Conservation (phyloP, 2,797 vertebrate species). For the Echeneis naucrates region DNA sequence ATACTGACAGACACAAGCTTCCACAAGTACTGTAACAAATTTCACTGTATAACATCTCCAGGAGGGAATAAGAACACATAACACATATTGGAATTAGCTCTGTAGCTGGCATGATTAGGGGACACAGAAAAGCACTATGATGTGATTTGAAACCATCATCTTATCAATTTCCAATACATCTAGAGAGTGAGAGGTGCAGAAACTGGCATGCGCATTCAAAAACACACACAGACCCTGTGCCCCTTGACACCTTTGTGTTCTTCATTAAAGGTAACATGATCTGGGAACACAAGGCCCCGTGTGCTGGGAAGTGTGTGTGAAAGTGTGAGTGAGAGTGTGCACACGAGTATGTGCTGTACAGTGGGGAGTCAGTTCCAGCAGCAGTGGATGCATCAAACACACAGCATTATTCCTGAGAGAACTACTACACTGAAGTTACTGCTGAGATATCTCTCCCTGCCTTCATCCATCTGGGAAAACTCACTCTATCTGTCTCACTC, state of each 20-base stretch:
- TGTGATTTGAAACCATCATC: slow-evolving; percentile 39
- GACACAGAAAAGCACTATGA: slow-evolving; percentile 22
- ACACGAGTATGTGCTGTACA: slow-evolving; percentile 53
- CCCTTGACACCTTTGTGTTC: slow-evolving; percentile 59
- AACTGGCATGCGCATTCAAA: slow-evolving; percentile 13
- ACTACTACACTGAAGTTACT: slow-evolving; percentile 72
- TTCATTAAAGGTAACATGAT: slow-evolving; percentile 77
- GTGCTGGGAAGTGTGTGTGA: slow-evolving; percentile 50
- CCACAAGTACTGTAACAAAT: slow-evolving; percentile 31
- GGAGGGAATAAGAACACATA: slow-evolving; percentile 18
- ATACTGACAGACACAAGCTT: slow-evolving; percentile 18
- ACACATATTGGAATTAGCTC: slow-evolving; percentile 21
- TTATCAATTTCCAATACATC: slow-evolving; percentile 46
- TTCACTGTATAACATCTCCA: slow-evolving; percentile 18
- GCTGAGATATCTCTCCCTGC: slow-evolving; percentile 81
- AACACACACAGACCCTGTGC: slow-evolving; percentile 32
- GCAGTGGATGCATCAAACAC: slow-evolving; percentile 78
- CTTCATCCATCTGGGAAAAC: slow-evolving; percentile 59
- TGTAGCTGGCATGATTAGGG: slow-evolving; percentile 33
- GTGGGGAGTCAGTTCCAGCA: slow-evolving; percentile 73
- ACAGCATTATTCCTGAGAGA: slow-evolving; percentile 70
- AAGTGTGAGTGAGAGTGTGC: slow-evolving; percentile 33
- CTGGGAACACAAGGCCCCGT: slow-evolving; percentile 63
- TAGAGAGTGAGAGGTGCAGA: slow-evolving; percentile 27
- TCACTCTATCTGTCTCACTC: slow-evolving; percentile 39